Evolutionary conservation across 1,140 invertebrate genomes (phyloP).

Genomic region (Archegozetes longisetosus): DNA sequence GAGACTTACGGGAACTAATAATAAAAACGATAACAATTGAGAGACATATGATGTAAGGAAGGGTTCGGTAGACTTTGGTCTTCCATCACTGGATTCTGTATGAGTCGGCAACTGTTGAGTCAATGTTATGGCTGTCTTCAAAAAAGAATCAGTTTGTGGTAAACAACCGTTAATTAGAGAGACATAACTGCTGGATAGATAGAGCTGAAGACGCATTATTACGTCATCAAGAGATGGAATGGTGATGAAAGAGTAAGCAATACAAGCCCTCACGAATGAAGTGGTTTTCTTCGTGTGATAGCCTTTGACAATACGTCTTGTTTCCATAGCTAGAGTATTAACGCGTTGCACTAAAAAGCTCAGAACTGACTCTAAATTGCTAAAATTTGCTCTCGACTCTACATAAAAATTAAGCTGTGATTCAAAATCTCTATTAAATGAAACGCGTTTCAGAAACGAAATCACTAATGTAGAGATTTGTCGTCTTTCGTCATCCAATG

Average conservation of each 20-base stretch:
- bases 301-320: constrained; percentile 50
- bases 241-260: constrained; percentile 86
- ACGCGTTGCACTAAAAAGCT: constrained; percentile 42
- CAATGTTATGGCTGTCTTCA: constrained; percentile 65
- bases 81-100: constrained; percentile 53
- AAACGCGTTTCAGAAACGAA: constrained; percentile 55
- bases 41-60: constrained; percentile 47
- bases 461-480: constrained; percentile 67
- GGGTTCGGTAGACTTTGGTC: constrained; percentile 48
- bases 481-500: constrained; percentile 77
- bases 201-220: constrained; percentile 57
- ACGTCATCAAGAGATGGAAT: constrained; percentile 73
- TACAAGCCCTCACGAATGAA: constrained; percentile 78
- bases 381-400: constrained; percentile 69
- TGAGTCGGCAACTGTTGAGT: constrained; percentile 57
- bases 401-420: constrained; percentile 71
- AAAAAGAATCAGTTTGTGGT: constrained; percentile 84
- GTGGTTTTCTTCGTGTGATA: constrained; percentile 58
- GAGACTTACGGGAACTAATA: constrained; percentile 61
- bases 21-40: constrained; percentile 61
- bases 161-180: constrained; percentile 76
- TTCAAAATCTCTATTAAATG: constrained; percentile 59
- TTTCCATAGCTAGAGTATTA: constrained; percentile 56
- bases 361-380: constrained; percentile 72
- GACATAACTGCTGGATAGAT: constrained; percentile 69